Conservation (phyloP, 2,113 vertebrate species). For the Trinectes maculatus region DNA sequence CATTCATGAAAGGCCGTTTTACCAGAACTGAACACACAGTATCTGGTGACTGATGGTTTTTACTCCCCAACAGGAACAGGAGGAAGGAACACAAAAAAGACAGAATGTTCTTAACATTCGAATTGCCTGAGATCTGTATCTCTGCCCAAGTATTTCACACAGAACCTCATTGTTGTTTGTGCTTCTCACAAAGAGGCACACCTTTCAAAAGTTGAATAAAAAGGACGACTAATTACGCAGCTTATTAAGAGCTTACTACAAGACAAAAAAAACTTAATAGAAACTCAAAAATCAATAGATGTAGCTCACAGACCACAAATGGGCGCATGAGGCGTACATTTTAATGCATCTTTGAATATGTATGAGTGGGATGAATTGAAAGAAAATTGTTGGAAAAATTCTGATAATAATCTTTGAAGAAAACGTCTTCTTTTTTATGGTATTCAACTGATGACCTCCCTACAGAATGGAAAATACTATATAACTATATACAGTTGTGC, state of each 20-base stretch:
- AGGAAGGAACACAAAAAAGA: neutral
- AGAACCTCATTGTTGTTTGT: too few species aligned
- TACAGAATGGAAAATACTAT: constrained; percentile 15
- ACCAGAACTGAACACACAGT: neutral
- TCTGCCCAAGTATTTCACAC: neutral
- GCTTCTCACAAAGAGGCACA: neutral
- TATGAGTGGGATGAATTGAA: neutral
- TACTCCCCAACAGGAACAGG: neutral
- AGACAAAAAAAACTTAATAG: neutral
- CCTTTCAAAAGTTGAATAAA: neutral
- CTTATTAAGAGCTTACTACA: neutral
- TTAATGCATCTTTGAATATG: neutral
- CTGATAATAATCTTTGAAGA: constrained; percentile 10
- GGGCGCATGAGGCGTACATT: neutral
- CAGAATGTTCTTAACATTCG: too few species aligned
- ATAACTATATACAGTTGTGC: too few species aligned
- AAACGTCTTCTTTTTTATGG: neutral
- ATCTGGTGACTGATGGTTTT: neutral
- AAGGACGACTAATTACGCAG: neutral
- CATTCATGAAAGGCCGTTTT: neutral
- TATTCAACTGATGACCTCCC: neutral
- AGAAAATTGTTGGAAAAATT: neutral
- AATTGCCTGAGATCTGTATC: neutral
- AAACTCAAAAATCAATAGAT: neutral
- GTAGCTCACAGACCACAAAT: too few species aligned